Base-by-base conservation (phyloP, 2,113 vertebrate genomes). In the Heterotis niloticus region DNA sequence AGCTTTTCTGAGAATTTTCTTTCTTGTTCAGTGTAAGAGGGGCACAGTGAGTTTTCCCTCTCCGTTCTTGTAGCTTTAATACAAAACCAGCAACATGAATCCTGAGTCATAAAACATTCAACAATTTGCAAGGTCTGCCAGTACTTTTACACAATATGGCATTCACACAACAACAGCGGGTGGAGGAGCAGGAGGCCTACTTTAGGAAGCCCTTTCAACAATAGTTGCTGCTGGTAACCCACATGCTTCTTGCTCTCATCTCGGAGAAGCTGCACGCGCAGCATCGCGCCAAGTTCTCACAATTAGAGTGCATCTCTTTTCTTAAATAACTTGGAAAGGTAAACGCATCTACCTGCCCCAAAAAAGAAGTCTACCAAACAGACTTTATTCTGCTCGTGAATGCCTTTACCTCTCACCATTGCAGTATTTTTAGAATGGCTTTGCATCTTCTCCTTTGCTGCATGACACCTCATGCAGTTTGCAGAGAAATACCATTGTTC, bases 91-190 rank as follows among this genome's bases (percentile, higher is more conserved):
- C 80, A 79, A 87, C 87, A 89, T 87, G 88, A 91, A 88, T 88
- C 86, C 85, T 86, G 82, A 78, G 90, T 89, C 90, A 91, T 92
- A 91, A 92, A 93, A 92, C 91, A 86, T 88, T 92, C 90, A 92
- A 79, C 90, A 88, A 90, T 89, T 90, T 89, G 91, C 89, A 91
- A 89, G 83, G 86, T 83, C 73, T 78, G 82, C 81, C 87, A 81
- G 85, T 80, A 74, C 81, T 84, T 81, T 82, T 75, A 89, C 84
- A 92, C 90, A 91, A 91, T 91, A 87, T 89, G 83, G 87, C 86
- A 88, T 89, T 91, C 84, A 80, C 70, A 88, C 89, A 91, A 90
- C 86, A 87, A 86, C 87, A 83, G 79, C 65, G 79, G 77, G 82
- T 75, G 57, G 17, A 78, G 54, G 85, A 81, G 74, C 86, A 86